Percentiles rank a stretch among this genome's conserved stretches.
phyloP scores from a whole-genome alignment of 2,888 invertebrate species.

The Imbricaverruca yamaguchii region DNA sequence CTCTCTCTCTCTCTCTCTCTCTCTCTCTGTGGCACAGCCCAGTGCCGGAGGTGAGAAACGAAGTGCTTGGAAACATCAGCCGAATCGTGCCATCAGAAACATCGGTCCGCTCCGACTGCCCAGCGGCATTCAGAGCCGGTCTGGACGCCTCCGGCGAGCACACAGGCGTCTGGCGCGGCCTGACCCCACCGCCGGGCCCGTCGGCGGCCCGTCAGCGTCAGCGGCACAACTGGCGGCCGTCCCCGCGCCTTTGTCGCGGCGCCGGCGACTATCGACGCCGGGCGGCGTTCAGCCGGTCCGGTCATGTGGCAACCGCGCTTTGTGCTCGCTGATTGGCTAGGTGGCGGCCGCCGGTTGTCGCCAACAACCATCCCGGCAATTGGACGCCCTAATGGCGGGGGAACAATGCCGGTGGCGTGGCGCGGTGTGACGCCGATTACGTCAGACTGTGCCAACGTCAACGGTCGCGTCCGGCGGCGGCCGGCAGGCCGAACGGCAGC shows the following conservation, averaged over 20 bases:
- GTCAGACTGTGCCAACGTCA: too few species aligned
- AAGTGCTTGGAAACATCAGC: too few species aligned
- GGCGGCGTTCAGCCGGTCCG: constrained; percentile 35
- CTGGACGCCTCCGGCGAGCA: too few species aligned
- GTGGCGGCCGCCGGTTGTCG: not conserved
- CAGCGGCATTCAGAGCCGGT: too few species aligned
- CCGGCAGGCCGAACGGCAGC: too few species aligned
- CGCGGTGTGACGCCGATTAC: not conserved
- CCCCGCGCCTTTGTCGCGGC: constrained; percentile 20
- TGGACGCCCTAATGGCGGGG: not conserved
- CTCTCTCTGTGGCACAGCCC: constrained; percentile 27
- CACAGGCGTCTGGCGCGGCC: too few species aligned
- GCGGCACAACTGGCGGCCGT: constrained; percentile 29
- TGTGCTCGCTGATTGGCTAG: constrained; percentile 26
- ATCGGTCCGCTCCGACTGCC: too few species aligned
- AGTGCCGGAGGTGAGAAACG: not conserved
- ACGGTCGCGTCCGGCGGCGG: too few species aligned
- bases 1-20: not conserved
- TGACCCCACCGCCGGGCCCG: too few species aligned
- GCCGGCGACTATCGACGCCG: constrained; percentile 37
- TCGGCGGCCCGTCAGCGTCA: constrained; percentile 26
- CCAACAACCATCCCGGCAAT: not conserved
- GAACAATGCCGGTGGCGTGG: not conserved
- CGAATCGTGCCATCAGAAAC: too few species aligned
- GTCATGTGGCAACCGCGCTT: constrained; percentile 34